These are phyloP conservation scores for Eupelmus urozonus DNA, from an alignment of 2,888 invertebrate species.

Conservation along the genomic window DNA sequence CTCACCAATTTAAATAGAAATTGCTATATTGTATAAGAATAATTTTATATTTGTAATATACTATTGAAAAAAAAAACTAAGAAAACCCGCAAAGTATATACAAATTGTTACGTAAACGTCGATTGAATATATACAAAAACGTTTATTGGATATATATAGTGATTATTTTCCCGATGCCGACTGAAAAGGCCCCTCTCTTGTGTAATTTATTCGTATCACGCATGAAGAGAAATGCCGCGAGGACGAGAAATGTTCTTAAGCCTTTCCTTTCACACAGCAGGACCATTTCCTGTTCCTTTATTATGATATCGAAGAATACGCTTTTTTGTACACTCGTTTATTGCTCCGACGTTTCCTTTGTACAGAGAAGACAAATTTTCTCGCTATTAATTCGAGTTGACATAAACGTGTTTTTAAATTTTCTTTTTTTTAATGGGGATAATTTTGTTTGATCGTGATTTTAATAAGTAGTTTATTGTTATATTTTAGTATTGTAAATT, in stretches of 20 bases:
- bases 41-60: too few relatives aligned
- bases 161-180: slow-evolving; percentile 19
- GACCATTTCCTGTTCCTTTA: slow-evolving; percentile 47
- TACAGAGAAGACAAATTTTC: not conserved
- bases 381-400: not conserved
- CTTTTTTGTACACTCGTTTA: not conserved
- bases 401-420: not conserved
- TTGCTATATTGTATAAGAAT: too few relatives aligned
- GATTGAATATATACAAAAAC: slow-evolving; percentile 5
- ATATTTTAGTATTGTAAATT: too few relatives aligned
- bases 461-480: too few relatives aligned
- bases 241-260: slow-evolving; percentile 28
- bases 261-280: slow-evolving; percentile 36
- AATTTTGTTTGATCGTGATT: too few relatives aligned
- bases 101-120: slow-evolving; percentile 15
- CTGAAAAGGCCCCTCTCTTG: slow-evolving; percentile 23
- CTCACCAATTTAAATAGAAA: too few relatives aligned
- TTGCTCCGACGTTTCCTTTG: not conserved
- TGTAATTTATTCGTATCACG: slow-evolving; percentile 46
- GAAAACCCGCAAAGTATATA: not conserved
- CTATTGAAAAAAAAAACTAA: too few relatives aligned
- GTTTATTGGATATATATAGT: slow-evolving; percentile 6
- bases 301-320: slow-evolving; percentile 2
- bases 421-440: not conserved
- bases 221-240: slow-evolving; percentile 32